Conservation (phyloP, 2,797 vertebrate genomes). For the Melanotaenia pygmaea region DNA sequence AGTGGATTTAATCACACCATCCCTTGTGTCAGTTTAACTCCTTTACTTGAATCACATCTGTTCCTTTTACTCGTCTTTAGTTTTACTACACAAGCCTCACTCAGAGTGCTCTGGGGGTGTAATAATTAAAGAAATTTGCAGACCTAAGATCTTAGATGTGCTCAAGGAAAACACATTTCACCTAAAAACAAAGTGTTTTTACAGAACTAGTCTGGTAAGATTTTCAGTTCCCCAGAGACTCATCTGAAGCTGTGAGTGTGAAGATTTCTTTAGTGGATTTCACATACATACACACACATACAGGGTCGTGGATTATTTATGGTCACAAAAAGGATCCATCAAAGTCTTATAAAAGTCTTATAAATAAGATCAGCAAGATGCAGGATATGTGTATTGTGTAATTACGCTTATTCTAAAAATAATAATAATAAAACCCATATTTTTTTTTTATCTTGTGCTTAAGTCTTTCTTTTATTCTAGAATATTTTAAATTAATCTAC, state of each 20-base stretch:
- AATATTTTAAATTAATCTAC: too few species aligned
- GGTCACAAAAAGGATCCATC: slow-evolving; percentile 5
- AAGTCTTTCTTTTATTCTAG: not conserved
- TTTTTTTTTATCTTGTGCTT: too few species aligned
- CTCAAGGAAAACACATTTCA: slow-evolving; percentile 44
- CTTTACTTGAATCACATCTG: slow-evolving; percentile 30
- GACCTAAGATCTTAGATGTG: slow-evolving; percentile 31
- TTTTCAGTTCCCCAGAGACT: slow-evolving; percentile 12
- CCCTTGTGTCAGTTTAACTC: slow-evolving; percentile 32
- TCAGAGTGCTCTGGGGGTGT: slow-evolving; percentile 18
- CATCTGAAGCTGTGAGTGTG: not conserved
- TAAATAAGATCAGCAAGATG: not conserved
- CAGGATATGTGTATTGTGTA: not conserved
- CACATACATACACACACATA: not conserved
- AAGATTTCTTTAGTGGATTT: slow-evolving; percentile 9
- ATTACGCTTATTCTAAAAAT: too few species aligned
- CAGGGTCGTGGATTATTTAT: slow-evolving; percentile 30
- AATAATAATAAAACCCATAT: too few species aligned
- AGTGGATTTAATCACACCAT: slow-evolving; percentile 15
- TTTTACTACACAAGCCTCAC: slow-evolving; percentile 18
- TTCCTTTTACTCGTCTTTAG: slow-evolving; percentile 25
- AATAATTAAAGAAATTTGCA: slow-evolving; percentile 50
- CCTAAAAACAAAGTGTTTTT: slow-evolving; percentile 21
- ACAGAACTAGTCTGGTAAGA: slow-evolving; percentile 24
- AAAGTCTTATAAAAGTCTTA: not conserved